Base-by-base conservation (phyloP, 37 sponge, comb jelly and placozoan species). In the Mnemiopsis leidyi region DNA sequence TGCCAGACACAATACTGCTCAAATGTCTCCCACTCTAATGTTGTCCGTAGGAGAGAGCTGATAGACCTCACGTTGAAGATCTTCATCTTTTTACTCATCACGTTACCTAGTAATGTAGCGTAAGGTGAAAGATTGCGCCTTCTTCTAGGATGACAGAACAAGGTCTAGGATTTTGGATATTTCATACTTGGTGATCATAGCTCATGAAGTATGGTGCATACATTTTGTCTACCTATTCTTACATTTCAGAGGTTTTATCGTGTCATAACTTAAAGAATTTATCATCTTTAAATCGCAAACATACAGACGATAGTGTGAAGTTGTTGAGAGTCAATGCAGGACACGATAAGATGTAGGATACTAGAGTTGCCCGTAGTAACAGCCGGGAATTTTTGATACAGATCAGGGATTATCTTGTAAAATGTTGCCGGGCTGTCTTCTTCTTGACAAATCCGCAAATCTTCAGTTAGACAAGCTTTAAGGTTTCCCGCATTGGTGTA, bases 1-100 rank as follows among this genome's bases (percentile, higher is more conserved):
- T 98, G 97, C 99, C 99, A 98, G 32, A 98, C 96, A 95, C 96
- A 96, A 90, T 94, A 95, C 95, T 98, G 99, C 39, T 98, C 99
- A 95, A 97, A 98, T 23, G 97, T 96, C 61, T 98, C 99, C 99
- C 96, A 96, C 69, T 97, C 95, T 38, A 97, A 73, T 75, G 96
- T 98, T 7, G 92, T 36, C 18, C 31, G 95, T 93, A 93, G 83
- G 0, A 92, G 90, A 38, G 90, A 40, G 23, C 90, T 85, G 48
- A 85, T 85, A 2, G 36, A 32, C 0, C 90, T 35, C 2, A 85
- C 90, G 30, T 85, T 85, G 90, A 85, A 85, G n/a, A 85, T 85
- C 90, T 85, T 85, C 61, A 85, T 40, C 90, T 40, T 85, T 61
- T 85, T 85, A 26, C 90, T 85, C 90, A 85, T 85, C 20, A 85